A percentile compares a stretch with the other conserved stretches of the same genome.
phyloP scores from a whole-genome alignment of 2,113 vertebrate species.

The Erythrolamprus reginae region DNA sequence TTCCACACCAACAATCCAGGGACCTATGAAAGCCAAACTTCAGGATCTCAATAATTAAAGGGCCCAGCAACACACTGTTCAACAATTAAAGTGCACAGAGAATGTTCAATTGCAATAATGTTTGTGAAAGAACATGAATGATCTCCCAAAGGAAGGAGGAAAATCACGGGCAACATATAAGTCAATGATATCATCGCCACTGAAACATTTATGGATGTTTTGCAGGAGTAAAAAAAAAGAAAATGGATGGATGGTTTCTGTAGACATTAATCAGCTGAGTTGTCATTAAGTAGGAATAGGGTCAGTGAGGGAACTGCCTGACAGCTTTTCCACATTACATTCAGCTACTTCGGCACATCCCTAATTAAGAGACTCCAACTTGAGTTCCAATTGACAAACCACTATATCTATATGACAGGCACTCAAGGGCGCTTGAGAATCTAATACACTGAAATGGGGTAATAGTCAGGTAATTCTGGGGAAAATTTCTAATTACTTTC shows the following conservation, averaged over 20 bases:
- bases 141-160: not conserved
- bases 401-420: constrained; percentile 24
- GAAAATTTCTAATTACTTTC: constrained; percentile 47
- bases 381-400: constrained; percentile 54
- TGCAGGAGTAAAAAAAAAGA: not conserved
- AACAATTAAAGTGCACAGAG: not conserved
- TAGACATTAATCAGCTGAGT: constrained; percentile 36
- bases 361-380: constrained; percentile 51
- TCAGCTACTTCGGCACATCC: constrained; percentile 52
- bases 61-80: not conserved
- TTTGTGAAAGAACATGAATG: not conserved
- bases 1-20: not conserved
- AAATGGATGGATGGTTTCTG: not conserved
- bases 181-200: not conserved
- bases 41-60: not conserved
- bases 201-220: constrained; percentile 8
- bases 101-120: not conserved
- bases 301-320: constrained; percentile 18
- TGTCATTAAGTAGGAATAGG: constrained; percentile 25
- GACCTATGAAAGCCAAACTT: not conserved
- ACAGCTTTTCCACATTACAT: constrained; percentile 35
- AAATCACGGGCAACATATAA: not conserved
- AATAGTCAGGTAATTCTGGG: constrained; percentile 44
- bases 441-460: constrained; percentile 29
- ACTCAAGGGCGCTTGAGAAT: constrained; percentile 54